Percentiles rank a stretch among this genome's conserved stretches.
phyloP scores from a whole-genome alignment of 2,797 vertebrate species.

The Periophthalmus magnuspinnatus region DNA sequence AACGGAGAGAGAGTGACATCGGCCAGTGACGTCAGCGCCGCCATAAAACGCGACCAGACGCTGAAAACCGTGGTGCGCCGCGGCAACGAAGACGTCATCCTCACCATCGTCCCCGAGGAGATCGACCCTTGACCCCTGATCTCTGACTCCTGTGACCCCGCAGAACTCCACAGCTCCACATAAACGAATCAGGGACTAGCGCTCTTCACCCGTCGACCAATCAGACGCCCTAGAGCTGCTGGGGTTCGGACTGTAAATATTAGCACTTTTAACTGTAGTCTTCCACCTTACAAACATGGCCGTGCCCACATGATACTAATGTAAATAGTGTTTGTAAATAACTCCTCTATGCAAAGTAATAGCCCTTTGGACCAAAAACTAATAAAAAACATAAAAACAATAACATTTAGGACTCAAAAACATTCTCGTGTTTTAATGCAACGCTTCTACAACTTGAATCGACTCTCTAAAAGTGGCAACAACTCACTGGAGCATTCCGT shows the following conservation, averaged over 20 bases:
- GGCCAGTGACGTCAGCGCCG: conserved; percentile 88
- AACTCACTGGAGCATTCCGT: no score
- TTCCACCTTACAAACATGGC: not conserved
- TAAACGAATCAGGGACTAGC: conserved; percentile 31
- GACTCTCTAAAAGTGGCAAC: no score
- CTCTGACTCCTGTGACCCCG: not conserved
- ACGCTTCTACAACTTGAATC: no score
- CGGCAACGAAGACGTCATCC: conserved; percentile 90
- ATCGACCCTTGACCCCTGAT: conserved; percentile 84
- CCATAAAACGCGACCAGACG: conserved; percentile 84
- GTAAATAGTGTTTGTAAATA: no score
- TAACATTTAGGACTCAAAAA: not conserved
- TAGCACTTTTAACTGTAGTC: conserved; percentile 18
- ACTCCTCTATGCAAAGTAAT: not conserved
- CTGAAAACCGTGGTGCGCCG: conserved; percentile 88
- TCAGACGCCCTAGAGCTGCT: conserved; percentile 29
- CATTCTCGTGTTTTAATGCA: not conserved
- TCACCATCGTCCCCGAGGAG: conserved; percentile 88
- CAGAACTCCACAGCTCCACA: conserved; percentile 76
- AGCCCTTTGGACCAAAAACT: no score
- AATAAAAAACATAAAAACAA: no score
- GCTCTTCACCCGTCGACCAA: not conserved
- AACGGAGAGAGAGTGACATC: conserved; percentile 87
- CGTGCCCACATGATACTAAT: not conserved
- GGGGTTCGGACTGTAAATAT: conserved; percentile 39